phyloP scores from a whole-genome alignment of 2,888 invertebrate species.

The Chloroclystis v-ata region DNA sequence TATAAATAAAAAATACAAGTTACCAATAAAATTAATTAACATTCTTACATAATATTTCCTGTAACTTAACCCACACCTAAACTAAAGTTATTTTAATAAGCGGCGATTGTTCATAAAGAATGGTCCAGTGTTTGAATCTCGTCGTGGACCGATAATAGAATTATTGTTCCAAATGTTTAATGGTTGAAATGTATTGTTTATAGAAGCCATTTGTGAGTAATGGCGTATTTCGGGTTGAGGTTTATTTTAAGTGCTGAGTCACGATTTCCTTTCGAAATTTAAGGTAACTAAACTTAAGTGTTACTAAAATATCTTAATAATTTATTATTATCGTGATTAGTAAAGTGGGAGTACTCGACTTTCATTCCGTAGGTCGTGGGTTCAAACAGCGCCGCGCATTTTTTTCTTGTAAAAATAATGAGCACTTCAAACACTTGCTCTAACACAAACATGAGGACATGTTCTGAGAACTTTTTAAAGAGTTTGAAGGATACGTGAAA shows the following conservation, averaged over 20 bases:
- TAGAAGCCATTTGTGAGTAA: slow-evolving; percentile 9
- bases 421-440: too few species aligned
- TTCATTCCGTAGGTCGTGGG: too few species aligned
- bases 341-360: too few species aligned
- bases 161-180: slow-evolving; percentile 48
- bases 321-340: too few species aligned
- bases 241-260: not conserved
- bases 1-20: too few species aligned
- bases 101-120: slow-evolving; percentile 52
- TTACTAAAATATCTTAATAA: too few species aligned
- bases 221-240: not conserved
- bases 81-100: slow-evolving; percentile 53
- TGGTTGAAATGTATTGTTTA: slow-evolving; percentile 27
- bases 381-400: too few species aligned
- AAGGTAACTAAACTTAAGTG: not conserved
- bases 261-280: not conserved
- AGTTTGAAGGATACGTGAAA: too few species aligned
- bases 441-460: too few species aligned
- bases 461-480: too few species aligned
- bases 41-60: slow-evolving; percentile 8
- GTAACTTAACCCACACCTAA: slow-evolving; percentile 32
- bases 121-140: slow-evolving; percentile 43
- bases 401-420: too few species aligned
- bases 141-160: slow-evolving; percentile 39
- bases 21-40: too few species aligned